Evolutionary conservation across 2,113 vertebrate species (phyloP).

Genomic region (Pogona vitticeps): DNA sequence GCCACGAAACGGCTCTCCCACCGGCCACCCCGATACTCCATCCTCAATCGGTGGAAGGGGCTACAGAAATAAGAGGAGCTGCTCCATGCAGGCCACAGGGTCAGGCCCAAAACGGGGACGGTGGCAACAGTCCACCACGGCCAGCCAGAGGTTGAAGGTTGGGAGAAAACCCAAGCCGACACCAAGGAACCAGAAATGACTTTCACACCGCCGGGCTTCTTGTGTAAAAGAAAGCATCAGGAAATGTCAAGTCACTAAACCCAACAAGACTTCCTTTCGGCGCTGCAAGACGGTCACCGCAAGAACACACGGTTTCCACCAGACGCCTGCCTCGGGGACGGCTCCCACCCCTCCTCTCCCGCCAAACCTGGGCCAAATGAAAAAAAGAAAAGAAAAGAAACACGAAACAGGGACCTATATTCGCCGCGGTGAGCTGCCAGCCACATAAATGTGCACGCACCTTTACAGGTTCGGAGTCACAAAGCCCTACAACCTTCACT

Average conservation of each 20-base stretch:
- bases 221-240: conserved; percentile 59
- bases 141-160: background rate
- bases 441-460: background rate
- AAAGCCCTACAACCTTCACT: too few species aligned
- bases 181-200: background rate
- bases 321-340: background rate
- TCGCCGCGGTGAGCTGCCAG: background rate
- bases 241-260: conserved; percentile 85
- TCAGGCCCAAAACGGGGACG: background rate
- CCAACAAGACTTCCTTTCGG: conserved; percentile 77
- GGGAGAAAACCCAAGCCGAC: background rate
- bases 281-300: background rate
- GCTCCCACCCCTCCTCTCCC: background rate
- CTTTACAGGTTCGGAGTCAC: too few species aligned
- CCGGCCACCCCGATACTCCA: background rate
- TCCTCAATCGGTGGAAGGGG: background rate
- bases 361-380: background rate
- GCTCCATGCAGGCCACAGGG: background rate
- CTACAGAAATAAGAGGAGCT: background rate
- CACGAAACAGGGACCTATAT: too few species aligned
- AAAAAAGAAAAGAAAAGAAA: background rate
- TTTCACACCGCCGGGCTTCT: background rate
- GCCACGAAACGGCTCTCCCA: fast-evolving
- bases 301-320: background rate
- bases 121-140: too few species aligned